Conservation (phyloP, 2,797 vertebrate genomes). For the Muscicapa striata region DNA sequence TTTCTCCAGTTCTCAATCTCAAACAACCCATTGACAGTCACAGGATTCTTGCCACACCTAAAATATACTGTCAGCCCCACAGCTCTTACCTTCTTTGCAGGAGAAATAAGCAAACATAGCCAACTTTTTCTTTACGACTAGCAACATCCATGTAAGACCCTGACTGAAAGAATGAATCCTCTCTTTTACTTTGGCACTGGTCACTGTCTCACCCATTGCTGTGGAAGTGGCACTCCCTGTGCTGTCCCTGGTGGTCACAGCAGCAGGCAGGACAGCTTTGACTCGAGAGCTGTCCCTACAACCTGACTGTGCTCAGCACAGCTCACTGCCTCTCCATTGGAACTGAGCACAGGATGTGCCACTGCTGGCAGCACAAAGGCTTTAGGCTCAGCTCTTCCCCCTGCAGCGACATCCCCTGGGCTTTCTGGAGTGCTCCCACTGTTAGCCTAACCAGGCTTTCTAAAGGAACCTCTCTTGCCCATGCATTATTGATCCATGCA, state of each 20-base stretch:
- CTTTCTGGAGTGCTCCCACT: background rate
- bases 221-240: rapidly evolving
- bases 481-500: rapidly evolving
- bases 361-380: background rate
- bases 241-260: rapidly evolving
- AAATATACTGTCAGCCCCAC: background rate
- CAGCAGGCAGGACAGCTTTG: rapidly evolving
- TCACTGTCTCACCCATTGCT: rapidly evolving
- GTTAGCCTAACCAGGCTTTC: background rate
- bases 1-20: background rate
- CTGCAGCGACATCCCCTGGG: background rate
- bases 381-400: background rate
- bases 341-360: background rate
- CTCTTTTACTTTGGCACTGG: background rate
- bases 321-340: rapidly evolving
- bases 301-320: too few relatives aligned
- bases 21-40: background rate
- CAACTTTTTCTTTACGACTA: background rate
- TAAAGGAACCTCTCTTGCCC: background rate
- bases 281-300: background rate
- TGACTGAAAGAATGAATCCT: background rate
- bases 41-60: background rate
- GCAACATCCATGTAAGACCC: background rate
- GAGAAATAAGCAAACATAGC: background rate
- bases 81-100: background rate